Percentiles rank a stretch among this genome's conserved stretches.
Conservation (phyloP, 2,888 invertebrate genomes). For the Eulithis testata region DNA sequence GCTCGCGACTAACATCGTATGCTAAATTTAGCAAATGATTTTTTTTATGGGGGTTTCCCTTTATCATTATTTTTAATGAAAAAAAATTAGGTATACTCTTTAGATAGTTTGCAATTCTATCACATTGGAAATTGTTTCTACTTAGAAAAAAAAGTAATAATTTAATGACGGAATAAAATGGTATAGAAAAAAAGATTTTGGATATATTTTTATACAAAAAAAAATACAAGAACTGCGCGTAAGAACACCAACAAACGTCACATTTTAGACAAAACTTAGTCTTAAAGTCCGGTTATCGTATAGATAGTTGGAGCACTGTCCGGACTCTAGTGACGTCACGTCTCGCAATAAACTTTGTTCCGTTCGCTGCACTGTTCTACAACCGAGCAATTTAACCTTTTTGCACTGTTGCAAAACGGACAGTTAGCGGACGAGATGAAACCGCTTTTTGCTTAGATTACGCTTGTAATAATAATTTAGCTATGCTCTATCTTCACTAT, state of each 20-base stretch:
- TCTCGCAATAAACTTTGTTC: constrained; percentile 50
- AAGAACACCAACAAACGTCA: too few relatives aligned
- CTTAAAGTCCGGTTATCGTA: constrained; percentile 1
- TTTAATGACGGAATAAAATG: too few relatives aligned
- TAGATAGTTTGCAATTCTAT: too few relatives aligned
- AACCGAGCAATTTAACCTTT: constrained; percentile 61
- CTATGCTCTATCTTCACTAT: background rate
- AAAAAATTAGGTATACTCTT: too few relatives aligned
- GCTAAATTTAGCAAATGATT: too few relatives aligned
- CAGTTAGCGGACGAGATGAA: constrained; percentile 45
- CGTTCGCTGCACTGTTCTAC: constrained; percentile 37
- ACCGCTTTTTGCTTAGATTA: constrained; percentile 32
- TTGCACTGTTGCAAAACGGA: constrained; percentile 41
- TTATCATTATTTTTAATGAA: too few relatives aligned
- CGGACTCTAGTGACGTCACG: constrained; percentile 27
- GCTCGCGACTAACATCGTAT: background rate
- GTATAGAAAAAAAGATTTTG: too few relatives aligned
- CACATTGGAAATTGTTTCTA: too few relatives aligned
- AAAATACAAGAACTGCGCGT: too few relatives aligned
- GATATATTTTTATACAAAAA: too few relatives aligned
- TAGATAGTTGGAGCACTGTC: constrained; percentile 5
- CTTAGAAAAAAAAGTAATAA: too few relatives aligned
- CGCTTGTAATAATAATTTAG: constrained; percentile 15
- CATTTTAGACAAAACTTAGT: too few relatives aligned
- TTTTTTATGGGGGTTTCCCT: background rate